Evolutionary conservation across 2,113 vertebrate genomes (phyloP).

Genomic region (Dicerorhinus sumatrensis): DNA sequence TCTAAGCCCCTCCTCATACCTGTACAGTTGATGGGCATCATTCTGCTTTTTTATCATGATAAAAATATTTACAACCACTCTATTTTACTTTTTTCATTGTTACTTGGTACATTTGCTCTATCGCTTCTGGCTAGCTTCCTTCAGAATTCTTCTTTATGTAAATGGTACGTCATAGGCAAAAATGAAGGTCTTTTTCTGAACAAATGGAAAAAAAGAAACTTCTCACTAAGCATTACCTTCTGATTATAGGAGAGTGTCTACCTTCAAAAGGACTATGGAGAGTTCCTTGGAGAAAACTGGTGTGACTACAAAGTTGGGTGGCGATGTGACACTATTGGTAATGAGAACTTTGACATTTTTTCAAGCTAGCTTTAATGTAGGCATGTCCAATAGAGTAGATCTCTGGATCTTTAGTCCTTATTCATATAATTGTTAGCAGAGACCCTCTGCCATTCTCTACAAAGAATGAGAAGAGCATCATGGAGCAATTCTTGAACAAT

Average conservation of each 20-base stretch:
- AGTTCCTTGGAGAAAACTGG: neutral
- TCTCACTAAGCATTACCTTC: neutral
- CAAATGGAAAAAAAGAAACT: neutral
- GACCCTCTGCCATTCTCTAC: neutral
- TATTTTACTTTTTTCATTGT: neutral
- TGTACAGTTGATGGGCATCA: neutral
- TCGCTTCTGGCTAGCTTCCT: neutral
- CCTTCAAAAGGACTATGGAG: neutral
- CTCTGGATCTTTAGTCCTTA: too few species aligned
- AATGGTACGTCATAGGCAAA: neutral
- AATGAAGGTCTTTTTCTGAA: constrained; percentile 2
- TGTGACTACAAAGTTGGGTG: neutral
- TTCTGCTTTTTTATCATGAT: neutral
- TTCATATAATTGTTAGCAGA: neutral
- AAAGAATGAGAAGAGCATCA: neutral
- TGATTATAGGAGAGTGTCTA: neutral
- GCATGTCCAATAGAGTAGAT: fast-evolving
- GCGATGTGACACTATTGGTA: neutral
- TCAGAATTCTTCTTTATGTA: neutral
- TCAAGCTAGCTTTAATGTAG: neutral
- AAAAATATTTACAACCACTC: neutral
- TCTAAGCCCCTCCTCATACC: neutral
- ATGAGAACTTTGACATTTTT: neutral
- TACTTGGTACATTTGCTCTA: neutral
- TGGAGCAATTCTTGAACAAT: neutral